A percentile compares a stretch with the other conserved stretches of the same genome.
These are phyloP conservation scores for Scaptodrosophila latifasciaeformis DNA, from an alignment of 2,888 invertebrate species.

Conservation along the genomic window DNA sequence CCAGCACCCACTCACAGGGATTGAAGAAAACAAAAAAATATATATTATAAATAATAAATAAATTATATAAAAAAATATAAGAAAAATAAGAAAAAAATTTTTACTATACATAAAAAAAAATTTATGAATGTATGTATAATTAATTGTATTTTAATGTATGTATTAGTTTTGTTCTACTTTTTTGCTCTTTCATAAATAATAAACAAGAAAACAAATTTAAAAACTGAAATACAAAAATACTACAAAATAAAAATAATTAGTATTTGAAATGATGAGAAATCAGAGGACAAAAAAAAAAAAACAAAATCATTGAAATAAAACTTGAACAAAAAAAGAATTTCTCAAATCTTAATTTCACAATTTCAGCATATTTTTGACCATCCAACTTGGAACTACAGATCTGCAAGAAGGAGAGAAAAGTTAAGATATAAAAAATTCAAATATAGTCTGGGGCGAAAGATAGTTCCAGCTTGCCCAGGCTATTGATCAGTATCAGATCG, in stretches of 20 bases:
- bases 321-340: slow-evolving; percentile 13
- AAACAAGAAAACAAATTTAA: slow-evolving; percentile 41
- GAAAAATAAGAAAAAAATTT: background rate
- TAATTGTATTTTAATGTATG: slow-evolving; percentile 71
- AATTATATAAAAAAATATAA: slow-evolving; percentile 2
- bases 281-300: slow-evolving; percentile 44
- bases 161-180: slow-evolving; percentile 73
- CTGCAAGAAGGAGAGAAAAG: no score
- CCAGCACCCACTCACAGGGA: background rate
- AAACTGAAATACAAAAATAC: slow-evolving; percentile 4
- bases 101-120: background rate
- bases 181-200: slow-evolving; percentile 71
- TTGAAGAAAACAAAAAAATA: slow-evolving; percentile 1
- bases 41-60: slow-evolving; percentile 5
- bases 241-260: slow-evolving; percentile 11
- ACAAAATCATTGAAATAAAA: slow-evolving; percentile 31
- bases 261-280: no score
- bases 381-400: no score
- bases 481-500: no score
- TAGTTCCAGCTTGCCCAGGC: no score
- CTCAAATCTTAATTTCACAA: no score
- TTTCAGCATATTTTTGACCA: no score
- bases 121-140: slow-evolving; percentile 56
- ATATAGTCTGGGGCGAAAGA: no score
- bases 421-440: no score